phyloP scores from a whole-genome alignment of 2,888 invertebrate species.

The Orgyia antiqua region DNA sequence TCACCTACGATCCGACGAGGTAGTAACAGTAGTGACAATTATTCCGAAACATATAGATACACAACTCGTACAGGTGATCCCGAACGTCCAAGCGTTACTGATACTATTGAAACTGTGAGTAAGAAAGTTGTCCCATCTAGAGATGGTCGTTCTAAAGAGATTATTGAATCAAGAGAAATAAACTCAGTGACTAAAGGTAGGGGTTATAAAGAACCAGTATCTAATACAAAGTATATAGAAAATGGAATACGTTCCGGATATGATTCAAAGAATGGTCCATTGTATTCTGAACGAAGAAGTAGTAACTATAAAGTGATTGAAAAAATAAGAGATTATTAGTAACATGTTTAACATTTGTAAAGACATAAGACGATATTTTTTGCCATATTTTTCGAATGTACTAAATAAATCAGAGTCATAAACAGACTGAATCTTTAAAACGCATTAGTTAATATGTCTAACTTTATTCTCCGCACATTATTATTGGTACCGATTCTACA shows the following conservation, averaged over 20 bases:
- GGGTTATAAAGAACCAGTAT: conserved; percentile 68
- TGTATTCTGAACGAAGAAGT: conserved; percentile 61
- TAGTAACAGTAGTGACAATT: conserved; percentile 83
- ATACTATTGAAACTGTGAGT: conserved; percentile 83
- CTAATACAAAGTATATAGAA: conserved; percentile 75
- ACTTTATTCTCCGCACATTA: conserved; percentile 48
- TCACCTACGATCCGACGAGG: conserved; percentile 78
- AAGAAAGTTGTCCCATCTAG: conserved; percentile 83
- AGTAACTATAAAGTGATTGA: conserved; percentile 69
- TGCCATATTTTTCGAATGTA: conserved; percentile 56
- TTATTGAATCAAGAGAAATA: conserved; percentile 84
- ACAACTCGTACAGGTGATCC: conserved; percentile 83
- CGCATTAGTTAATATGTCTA: conserved; percentile 54
- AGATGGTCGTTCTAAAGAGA: conserved; percentile 81
- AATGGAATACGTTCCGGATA: conserved; percentile 61
- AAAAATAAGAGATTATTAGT: conserved; percentile 70
- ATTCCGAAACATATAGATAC: conserved; percentile 84
- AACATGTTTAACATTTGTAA: conserved; percentile 15
- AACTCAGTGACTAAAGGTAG: conserved; percentile 84
- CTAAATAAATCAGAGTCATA: conserved; percentile 54
- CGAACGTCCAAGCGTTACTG: conserved; percentile 82
- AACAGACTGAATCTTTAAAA: conserved; percentile 62
- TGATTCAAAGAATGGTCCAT: conserved; percentile 58
- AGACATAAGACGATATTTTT: conserved; percentile 19
- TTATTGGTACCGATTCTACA: too few species aligned